phyloP scores from a whole-genome alignment of 2,113 vertebrate species.

The Aspiorhynchus laticeps region DNA sequence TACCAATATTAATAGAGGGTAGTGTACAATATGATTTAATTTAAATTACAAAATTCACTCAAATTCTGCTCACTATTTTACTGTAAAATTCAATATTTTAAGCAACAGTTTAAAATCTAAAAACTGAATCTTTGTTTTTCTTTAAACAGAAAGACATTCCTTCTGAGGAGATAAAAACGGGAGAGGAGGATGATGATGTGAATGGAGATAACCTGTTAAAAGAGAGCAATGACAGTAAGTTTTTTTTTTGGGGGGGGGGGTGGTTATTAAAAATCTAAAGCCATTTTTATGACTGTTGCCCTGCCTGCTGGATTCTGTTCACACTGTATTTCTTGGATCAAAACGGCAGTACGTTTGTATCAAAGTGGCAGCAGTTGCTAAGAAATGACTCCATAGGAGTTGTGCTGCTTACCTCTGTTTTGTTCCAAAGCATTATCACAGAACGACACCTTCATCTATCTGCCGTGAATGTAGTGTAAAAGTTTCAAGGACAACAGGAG shows the following conservation, averaged over 20 bases:
- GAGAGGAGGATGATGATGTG: conserved; percentile 96
- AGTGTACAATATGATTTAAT: background rate
- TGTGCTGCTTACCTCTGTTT: background rate
- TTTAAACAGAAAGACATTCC: conserved; percentile 84
- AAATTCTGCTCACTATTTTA: background rate
- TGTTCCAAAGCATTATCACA: background rate
- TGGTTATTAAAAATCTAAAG: background rate
- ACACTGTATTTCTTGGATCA: background rate
- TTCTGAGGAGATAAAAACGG: conserved; percentile 99
- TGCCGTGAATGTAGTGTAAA: background rate
- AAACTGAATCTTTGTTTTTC: background rate
- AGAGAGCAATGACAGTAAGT: conserved; percentile 96
- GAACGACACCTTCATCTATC: background rate
- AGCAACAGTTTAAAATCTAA: background rate
- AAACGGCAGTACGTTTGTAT: background rate
- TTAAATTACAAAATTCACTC: background rate
- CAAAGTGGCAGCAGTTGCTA: background rate
- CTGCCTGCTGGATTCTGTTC: background rate
- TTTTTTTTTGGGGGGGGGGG: too few relatives aligned
- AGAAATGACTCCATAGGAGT: background rate
- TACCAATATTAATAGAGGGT: background rate
- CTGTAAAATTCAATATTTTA: background rate
- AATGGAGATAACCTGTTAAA: conserved; percentile 98
- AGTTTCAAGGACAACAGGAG: background rate
- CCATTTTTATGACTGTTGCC: background rate